Base-by-base conservation (phyloP, 1,140 invertebrate species). In the Drosophila yakuba region DNA sequence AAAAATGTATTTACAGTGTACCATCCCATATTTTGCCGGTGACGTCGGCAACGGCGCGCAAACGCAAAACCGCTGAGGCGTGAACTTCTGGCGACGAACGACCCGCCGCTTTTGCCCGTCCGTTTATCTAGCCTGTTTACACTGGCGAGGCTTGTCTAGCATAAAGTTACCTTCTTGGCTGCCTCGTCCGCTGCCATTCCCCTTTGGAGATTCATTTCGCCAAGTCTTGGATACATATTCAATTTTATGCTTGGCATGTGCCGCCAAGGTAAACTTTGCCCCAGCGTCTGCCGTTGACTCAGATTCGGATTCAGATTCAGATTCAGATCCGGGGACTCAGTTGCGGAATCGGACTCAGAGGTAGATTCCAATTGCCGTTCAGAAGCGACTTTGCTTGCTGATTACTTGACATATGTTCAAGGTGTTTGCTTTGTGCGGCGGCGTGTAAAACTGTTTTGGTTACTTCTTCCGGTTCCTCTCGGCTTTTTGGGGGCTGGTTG, bases 221-320 rank as follows among this genome's bases (percentile, higher is more conserved):
- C 48, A 44, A 79, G 45, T 84, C 71, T 84, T 62, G 59, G 83
- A 88, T 86, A 88, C 75, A 83, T 89, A 88, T 88, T 88, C 79
- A 88, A 88, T 88, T 88, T 88, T 89, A 88, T 89, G 83, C 84
- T 88, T 88, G 83, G 84, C 79, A 89, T 88, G 84, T 89, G 83
- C 84, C 80, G 84, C 84, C 67, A 79, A 83, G 79, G 75, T 71
- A 83, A 86, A 86, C 62, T 88, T 85, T 66, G 67, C 52, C 41
- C 63, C 44, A 47, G 62, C 44, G 66, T 59, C 69, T 68, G 63
- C 12, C 50, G 36, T 41, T 48, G 61, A 43, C 36, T 52, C 54
- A 56, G 74, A 73, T 41, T 41, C 44, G 10, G 43, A 28, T 28
- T 17, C n/a, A 4, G 45, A 5, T 28, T 45, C 28, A n/a, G 60